Conservation (phyloP, 2,888 invertebrate species). For the Drosophila mercatorum region DNA sequence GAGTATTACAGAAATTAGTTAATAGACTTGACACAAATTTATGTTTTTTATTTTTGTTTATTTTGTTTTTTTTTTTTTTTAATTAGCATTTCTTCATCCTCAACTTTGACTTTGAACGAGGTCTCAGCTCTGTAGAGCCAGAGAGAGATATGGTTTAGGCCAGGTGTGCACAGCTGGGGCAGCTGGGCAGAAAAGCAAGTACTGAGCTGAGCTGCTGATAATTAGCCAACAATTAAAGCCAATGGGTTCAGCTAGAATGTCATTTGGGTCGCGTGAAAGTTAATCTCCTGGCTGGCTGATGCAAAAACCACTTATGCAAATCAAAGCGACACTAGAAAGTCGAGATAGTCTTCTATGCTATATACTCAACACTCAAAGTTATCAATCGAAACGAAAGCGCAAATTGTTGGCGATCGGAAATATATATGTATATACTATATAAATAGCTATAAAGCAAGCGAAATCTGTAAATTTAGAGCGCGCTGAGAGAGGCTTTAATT, state of each 20-base stretch:
- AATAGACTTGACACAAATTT: slow-evolving; percentile 71
- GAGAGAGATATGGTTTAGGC: slow-evolving; percentile 9
- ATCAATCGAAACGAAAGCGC: slow-evolving; percentile 51
- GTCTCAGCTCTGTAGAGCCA: not conserved
- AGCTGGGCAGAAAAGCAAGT: slow-evolving; percentile 13
- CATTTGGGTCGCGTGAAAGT: slow-evolving; percentile 67
- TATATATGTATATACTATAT: slow-evolving; percentile 34
- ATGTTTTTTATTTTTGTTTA: slow-evolving; percentile 15
- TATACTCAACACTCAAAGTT: slow-evolving; percentile 1
- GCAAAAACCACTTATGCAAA: slow-evolving; percentile 63
- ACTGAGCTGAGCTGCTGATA: slow-evolving; percentile 29
- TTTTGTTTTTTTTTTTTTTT: slow-evolving; percentile 21
- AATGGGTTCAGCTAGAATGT: slow-evolving; percentile 48
- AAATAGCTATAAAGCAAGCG: slow-evolving; percentile 22
- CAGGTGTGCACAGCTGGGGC: slow-evolving; percentile 20
- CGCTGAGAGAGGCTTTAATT: slow-evolving; percentile 33
- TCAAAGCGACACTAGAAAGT: slow-evolving; percentile 57
- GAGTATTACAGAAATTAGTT: slow-evolving; percentile 46
- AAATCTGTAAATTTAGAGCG: slow-evolving; percentile 33
- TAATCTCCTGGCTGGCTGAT: not conserved
- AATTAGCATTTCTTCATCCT: slow-evolving; percentile 56
- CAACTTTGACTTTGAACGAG: slow-evolving; percentile 23
- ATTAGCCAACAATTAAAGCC: slow-evolving; percentile 43
- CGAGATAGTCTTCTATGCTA: slow-evolving; percentile 7
- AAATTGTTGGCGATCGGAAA: slow-evolving; percentile 37